Base-by-base conservation (phyloP, 2,888 invertebrate species). In the Listrodromus nycthemerus region DNA sequence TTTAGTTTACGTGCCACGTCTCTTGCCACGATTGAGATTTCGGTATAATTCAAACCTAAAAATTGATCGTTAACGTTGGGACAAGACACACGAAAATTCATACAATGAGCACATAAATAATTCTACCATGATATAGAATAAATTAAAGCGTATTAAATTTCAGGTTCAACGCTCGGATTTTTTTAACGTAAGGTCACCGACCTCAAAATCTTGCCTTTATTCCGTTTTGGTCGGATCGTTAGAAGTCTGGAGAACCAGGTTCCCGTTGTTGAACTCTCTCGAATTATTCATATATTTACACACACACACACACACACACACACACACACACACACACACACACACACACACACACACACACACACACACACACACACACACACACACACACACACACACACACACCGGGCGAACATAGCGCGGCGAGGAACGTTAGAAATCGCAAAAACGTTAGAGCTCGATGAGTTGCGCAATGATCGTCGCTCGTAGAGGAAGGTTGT, bases 401-500 rank as follows among this genome's bases (percentile, higher is more conserved):
- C 33, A 71, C 10, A 41, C 33, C 45, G 13, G 63, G 45, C 70
- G 45, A 27, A 10, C 33, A 63, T 8, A 41, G 45, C 50, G 52
- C 50, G 52, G 19, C 33, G 75, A 50, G 24, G 5, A 27, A 30
- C 50, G 69, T 81, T 84, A 70, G 77, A 78, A 84, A 84, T 81
- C 77, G 55, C 48, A 78, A 81, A 81, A 84, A 74, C 78, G 65
- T 70, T 70, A 58, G 61, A 84, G 65, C 55, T 33, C 45, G 50
- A 41, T 48, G 16, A 70, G 65, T 84, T 84, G 77, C 63, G 80
- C 80, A 84, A 84, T 78, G 65, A 55, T 77, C 80, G 55, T 70
- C 69, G 63, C 41, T 66, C 41, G 37, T 48, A 73, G 55, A 55
- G 73, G 81, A 78, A 80, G 80, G 81, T 65, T 74, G 50, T 70